A percentile compares a stretch with the other conserved stretches of the same genome.
Conservation (phyloP, 2,888 invertebrate genomes). For the Drosophila pullipes region DNA sequence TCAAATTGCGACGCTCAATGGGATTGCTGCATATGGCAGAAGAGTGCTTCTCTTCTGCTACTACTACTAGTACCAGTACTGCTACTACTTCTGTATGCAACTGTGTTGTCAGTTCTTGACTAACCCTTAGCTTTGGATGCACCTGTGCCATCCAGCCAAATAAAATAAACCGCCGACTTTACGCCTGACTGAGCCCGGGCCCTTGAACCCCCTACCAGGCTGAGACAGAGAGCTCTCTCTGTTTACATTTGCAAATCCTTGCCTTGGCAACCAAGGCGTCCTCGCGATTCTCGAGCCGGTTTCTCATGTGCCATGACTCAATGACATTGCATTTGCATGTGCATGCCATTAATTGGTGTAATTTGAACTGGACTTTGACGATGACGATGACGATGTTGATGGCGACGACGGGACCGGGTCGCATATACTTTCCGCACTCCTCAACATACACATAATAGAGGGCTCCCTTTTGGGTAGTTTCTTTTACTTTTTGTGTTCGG, state of each 20-base stretch:
- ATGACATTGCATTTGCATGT: conserved; percentile 79
- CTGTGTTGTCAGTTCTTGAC: conserved; percentile 22
- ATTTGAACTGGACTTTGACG: conserved; percentile 68
- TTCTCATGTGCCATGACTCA: conserved; percentile 64
- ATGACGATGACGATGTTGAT: conserved; percentile 21
- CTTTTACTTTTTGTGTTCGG: neutral
- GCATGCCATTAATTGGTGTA: conserved; percentile 76
- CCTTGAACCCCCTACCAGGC: conserved; percentile 31
- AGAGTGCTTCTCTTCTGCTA: conserved; percentile 3
- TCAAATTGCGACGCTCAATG: conserved; percentile 67
- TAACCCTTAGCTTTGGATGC: conserved; percentile 46
- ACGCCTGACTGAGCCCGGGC: conserved; percentile 56
- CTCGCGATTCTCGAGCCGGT: conserved; percentile 61
- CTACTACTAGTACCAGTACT: neutral
- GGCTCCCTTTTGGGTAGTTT: conserved; percentile 11
- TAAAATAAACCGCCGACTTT: conserved; percentile 26
- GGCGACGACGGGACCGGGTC: conserved; percentile 17
- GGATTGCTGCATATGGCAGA: conserved; percentile 18
- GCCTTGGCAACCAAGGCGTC: conserved; percentile 71
- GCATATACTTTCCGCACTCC: conserved; percentile 20
- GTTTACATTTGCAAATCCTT: conserved; percentile 70
- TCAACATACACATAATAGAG: conserved; percentile 27
- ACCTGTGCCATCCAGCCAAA: conserved; percentile 45
- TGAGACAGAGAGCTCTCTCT: conserved; percentile 56
- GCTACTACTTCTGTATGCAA: neutral